A percentile compares a stretch with the other conserved stretches of the same genome.
These are phyloP conservation scores for Keiferia lycopersicella DNA, from an alignment of 2,888 invertebrate species.

Conservation along the genomic window DNA sequence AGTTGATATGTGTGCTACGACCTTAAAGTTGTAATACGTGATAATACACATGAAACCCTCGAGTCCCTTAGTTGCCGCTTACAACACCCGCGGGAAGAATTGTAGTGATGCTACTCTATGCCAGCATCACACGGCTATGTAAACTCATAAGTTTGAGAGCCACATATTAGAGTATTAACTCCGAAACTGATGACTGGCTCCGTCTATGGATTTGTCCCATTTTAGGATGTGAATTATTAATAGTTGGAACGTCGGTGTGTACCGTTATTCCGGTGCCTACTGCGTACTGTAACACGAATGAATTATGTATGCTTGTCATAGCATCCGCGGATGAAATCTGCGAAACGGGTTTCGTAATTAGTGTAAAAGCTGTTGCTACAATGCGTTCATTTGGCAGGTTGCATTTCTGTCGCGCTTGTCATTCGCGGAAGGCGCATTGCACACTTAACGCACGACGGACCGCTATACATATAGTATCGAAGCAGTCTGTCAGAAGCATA, in stretches of 20 bases:
- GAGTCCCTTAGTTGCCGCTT: too few species aligned
- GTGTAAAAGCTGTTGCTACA: neutral
- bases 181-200: constrained; percentile 21
- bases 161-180: constrained; percentile 12
- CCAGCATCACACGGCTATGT: neutral
- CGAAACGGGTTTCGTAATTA: neutral
- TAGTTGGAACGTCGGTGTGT: neutral
- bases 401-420: too few species aligned
- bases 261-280: neutral
- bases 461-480: too few species aligned
- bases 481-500: too few species aligned
- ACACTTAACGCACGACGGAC: too few species aligned
- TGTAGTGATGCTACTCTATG: neutral
- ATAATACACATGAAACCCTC: too few species aligned
- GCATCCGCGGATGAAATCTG: neutral
- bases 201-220: constrained; percentile 13
- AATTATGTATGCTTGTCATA: constrained; percentile 5
- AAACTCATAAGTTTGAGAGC: neutral
- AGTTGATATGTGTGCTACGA: too few species aligned
- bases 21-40: too few species aligned
- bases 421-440: too few species aligned
- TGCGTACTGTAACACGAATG: neutral
- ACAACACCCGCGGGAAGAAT: too few species aligned
- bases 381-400: too few species aligned
- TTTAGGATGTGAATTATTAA: constrained; percentile 21